These are phyloP conservation scores for Nephrotoma guestfalica DNA, from an alignment of 2,888 invertebrate species.

Conservation along the genomic window DNA sequence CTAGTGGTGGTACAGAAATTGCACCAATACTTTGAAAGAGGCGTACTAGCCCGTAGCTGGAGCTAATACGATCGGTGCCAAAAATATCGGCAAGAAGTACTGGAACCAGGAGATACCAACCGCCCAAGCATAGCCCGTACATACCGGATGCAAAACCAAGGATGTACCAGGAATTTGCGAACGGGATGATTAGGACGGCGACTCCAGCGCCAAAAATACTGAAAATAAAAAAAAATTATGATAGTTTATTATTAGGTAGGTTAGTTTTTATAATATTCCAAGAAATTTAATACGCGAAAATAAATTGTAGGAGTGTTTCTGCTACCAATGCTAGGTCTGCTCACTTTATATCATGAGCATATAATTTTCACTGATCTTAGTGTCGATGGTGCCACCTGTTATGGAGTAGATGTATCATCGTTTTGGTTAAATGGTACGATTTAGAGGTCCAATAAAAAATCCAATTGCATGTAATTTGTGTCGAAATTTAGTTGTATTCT, in stretches of 20 bases:
- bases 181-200: slow-evolving; percentile 51
- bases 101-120: slow-evolving; percentile 62
- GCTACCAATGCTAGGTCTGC: too few species aligned
- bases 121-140: slow-evolving; percentile 58
- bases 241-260: neutral
- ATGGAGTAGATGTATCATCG: too few species aligned
- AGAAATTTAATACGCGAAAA: too few species aligned
- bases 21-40: slow-evolving; percentile 65
- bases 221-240: slow-evolving; percentile 13
- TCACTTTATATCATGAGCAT: too few species aligned
- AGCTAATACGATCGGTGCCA: slow-evolving; percentile 58
- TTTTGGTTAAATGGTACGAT: too few species aligned
- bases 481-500: too few species aligned
- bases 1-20: slow-evolving; percentile 55
- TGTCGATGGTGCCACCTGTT: too few species aligned
- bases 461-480: too few species aligned
- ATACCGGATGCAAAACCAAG: slow-evolving; percentile 49
- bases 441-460: too few species aligned
- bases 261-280: too few species aligned
- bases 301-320: too few species aligned
- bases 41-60: slow-evolving; percentile 57
- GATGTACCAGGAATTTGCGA: slow-evolving; percentile 46
- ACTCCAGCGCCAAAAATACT: slow-evolving; percentile 56
- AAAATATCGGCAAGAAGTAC: slow-evolving; percentile 58
- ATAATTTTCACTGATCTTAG: too few species aligned